Conservation (phyloP, 2,797 vertebrate species). For the Antrozous pallidus region DNA sequence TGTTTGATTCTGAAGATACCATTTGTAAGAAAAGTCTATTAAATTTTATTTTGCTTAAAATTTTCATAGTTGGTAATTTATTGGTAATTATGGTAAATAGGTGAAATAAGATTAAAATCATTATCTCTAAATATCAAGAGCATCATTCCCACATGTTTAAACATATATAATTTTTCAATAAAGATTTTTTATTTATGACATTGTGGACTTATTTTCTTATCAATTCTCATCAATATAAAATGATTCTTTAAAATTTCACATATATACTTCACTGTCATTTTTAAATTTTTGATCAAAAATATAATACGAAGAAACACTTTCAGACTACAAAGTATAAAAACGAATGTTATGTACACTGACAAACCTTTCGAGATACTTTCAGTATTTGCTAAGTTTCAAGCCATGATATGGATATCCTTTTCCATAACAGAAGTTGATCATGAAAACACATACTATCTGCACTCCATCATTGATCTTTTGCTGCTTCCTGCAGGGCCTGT, state of each 20-base stretch:
- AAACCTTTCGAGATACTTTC: conserved; percentile 37
- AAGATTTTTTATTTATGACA: conserved; percentile 35
- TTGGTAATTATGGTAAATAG: conserved; percentile 42
- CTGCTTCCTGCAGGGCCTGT: conserved; percentile 83
- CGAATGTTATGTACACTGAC: not conserved
- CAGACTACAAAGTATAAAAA: not conserved
- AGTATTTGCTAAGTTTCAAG: conserved; percentile 18
- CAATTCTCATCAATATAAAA: conserved; percentile 27
- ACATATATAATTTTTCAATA: conserved; percentile 5
- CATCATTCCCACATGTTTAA: conserved; percentile 26
- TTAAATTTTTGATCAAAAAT: conserved; percentile 38
- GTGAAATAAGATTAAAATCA: conserved; percentile 33
- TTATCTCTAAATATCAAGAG: not conserved
- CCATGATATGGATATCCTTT: conserved; percentile 20
- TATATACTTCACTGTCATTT: not conserved
- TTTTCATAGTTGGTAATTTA: conserved; percentile 51
- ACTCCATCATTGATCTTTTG: conserved; percentile 79
- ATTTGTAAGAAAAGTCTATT: not conserved
- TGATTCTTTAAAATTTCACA: not conserved
- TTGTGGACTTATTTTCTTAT: not conserved
- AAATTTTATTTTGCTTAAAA: conserved; percentile 46
- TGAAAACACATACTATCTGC: conserved; percentile 72
- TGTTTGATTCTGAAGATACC: conserved; percentile 16
- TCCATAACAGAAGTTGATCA: conserved; percentile 73
- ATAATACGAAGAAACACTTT: not conserved